These are phyloP conservation scores for Perizoma flavofasciatum DNA, from an alignment of 2,888 invertebrate genomes.

Conservation along the genomic window DNA sequence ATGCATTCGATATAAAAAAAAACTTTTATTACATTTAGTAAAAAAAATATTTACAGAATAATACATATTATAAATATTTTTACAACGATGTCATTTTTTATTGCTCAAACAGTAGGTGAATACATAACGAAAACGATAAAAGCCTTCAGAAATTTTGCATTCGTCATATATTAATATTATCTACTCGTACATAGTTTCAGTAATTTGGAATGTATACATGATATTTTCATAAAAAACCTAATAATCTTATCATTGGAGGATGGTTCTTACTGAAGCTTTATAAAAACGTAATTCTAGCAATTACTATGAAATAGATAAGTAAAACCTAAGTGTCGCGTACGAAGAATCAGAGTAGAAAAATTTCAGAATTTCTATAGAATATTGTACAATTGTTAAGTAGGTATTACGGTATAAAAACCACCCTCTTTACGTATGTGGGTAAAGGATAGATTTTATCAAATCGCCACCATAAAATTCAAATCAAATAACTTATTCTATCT, in stretches of 20 bases:
- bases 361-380: slow-evolving; percentile 26
- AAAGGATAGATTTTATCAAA: slow-evolving; percentile 17
- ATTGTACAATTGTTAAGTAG: slow-evolving; percentile 19
- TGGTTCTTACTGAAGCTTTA: slow-evolving; percentile 16
- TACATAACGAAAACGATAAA: no score
- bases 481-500: slow-evolving; percentile 10
- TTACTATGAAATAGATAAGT: slow-evolving; percentile 26
- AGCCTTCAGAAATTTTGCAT: background rate
- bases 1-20: no score
- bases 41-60: slow-evolving; percentile 19
- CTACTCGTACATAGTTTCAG: slow-evolving; percentile 15
- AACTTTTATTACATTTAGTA: background rate
- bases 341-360: slow-evolving; percentile 36
- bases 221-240: slow-evolving; percentile 14
- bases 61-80: slow-evolving; percentile 14
- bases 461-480: slow-evolving; percentile 16
- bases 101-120: background rate
- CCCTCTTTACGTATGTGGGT: slow-evolving; percentile 23
- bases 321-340: slow-evolving; percentile 26
- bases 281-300: slow-evolving; percentile 27
- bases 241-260: slow-evolving; percentile 16
- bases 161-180: slow-evolving; percentile 8
- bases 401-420: slow-evolving; percentile 32
- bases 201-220: slow-evolving; percentile 39
- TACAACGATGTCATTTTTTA: background rate